phyloP scores from a whole-genome alignment of 2,113 vertebrate species.

The Scatophagus argus region DNA sequence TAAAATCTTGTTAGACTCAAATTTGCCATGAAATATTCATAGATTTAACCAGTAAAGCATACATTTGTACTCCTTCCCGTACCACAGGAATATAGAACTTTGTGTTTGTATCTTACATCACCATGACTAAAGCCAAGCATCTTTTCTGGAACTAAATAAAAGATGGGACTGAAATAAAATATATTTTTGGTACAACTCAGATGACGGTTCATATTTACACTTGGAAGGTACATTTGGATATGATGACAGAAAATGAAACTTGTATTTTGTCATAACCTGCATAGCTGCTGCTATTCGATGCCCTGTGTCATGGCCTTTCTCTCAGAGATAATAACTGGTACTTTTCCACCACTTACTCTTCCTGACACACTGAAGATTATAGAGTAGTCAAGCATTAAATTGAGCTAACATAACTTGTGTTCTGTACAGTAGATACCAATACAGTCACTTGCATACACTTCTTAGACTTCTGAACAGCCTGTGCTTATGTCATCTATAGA shows the following conservation, averaged over 20 bases:
- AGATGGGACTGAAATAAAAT: background rate
- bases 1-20: background rate
- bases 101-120: background rate
- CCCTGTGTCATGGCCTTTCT: background rate
- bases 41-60: background rate
- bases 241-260: background rate
- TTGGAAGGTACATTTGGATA: background rate
- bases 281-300: background rate
- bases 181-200: background rate
- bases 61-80: background rate
- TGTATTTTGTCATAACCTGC: background rate
- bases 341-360: constrained; percentile 11
- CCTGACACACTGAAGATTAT: constrained; percentile 27
- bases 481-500: background rate
- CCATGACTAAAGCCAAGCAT: background rate
- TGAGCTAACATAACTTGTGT: constrained; percentile 14
- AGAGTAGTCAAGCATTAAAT: constrained; percentile 17
- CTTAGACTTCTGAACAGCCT: background rate
- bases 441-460: background rate
- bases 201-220: background rate
- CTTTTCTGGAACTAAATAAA: background rate
- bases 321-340: constrained; percentile 11
- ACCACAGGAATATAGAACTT: background rate
- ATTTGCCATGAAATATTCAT: constrained; percentile 4
- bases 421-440: background rate